Percentiles rank a stretch among this genome's conserved stretches.
Conservation (phyloP, 2,797 vertebrate species). For the Lepus oiostolus region DNA sequence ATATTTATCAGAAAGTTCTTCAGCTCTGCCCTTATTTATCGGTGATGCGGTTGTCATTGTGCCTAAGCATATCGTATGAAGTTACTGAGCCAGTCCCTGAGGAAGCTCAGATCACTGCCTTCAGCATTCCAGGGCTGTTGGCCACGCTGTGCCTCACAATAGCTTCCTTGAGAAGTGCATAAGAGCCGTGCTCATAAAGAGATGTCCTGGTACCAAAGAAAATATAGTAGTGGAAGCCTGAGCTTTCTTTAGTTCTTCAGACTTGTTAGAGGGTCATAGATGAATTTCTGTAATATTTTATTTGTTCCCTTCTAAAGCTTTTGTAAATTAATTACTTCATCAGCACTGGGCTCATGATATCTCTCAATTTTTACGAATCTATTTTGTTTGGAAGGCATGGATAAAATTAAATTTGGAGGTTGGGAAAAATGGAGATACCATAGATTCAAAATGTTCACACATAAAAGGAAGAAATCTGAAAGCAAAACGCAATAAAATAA, state of each 20-base stretch:
- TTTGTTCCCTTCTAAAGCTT: neutral
- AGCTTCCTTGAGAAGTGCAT: neutral
- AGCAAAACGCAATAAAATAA: slow-evolving; percentile 11
- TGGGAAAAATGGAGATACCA: neutral
- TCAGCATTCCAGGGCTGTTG: slow-evolving; percentile 4
- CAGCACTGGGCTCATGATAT: neutral
- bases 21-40: slow-evolving; percentile 21
- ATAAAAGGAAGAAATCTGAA: slow-evolving; percentile 26
- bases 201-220: slow-evolving; percentile 1
- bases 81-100: neutral
- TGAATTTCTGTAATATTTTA: neutral
- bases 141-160: neutral
- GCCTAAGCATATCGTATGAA: neutral
- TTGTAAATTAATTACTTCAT: slow-evolving; percentile 20
- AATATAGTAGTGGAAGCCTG: neutral
- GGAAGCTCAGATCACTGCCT: slow-evolving; percentile 22
- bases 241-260: slow-evolving; percentile 19
- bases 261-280: neutral
- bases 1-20: slow-evolving; percentile 58
- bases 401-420: slow-evolving; percentile 25
- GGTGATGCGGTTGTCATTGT: neutral
- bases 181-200: neutral
- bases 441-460: slow-evolving; percentile 18
- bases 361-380: neutral
- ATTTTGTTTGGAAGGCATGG: neutral